phyloP scores from a whole-genome alignment of 2,888 invertebrate species.

The Callimorpha dominula region DNA sequence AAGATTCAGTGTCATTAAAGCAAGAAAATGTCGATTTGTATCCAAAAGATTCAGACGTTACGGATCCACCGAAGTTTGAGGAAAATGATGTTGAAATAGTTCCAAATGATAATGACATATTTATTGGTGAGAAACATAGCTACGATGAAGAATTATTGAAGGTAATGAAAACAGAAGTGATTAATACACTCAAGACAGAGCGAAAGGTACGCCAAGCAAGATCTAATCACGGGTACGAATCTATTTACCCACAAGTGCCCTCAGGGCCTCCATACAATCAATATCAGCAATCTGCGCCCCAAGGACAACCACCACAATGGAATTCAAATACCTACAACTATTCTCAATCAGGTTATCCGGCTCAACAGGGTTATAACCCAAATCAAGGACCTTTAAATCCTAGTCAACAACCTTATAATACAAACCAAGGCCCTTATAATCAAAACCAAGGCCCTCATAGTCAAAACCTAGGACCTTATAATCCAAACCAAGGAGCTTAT shows the following conservation, averaged over 20 bases:
- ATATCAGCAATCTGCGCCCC: conserved; percentile 38
- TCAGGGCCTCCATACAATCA: conserved; percentile 52
- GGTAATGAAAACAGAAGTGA: conserved; percentile 4
- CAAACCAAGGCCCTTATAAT: conserved; percentile 7
- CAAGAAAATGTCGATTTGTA: conserved; percentile 15
- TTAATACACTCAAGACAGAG: conserved; percentile 23
- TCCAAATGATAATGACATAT: conserved; percentile 20
- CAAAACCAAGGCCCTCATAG: conserved; percentile 9
- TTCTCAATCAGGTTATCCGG: conserved; percentile 22
- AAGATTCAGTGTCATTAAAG: conserved; percentile 21
- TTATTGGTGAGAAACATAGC: conserved; percentile 6
- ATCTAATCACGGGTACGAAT: conserved; percentile 41
- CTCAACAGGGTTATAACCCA: conserved; percentile 15
- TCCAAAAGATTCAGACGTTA: conserved; percentile 14
- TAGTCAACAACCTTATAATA: conserved; percentile 12
- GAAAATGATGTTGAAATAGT: conserved; percentile 26
- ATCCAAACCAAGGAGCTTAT: conserved; percentile 1
- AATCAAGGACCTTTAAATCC: conserved; percentile 28
- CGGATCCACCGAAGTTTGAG: conserved; percentile 15
- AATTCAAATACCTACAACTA: conserved; percentile 20
- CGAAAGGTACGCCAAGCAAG: conserved; percentile 52
- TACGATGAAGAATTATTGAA: conserved; percentile 17
- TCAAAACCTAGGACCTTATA: conserved; percentile 10
- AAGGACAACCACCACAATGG: conserved; percentile 25
- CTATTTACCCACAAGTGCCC: conserved; percentile 59